Conservation (phyloP, 2,113 vertebrate genomes). For the Muntiacus reevesi region DNA sequence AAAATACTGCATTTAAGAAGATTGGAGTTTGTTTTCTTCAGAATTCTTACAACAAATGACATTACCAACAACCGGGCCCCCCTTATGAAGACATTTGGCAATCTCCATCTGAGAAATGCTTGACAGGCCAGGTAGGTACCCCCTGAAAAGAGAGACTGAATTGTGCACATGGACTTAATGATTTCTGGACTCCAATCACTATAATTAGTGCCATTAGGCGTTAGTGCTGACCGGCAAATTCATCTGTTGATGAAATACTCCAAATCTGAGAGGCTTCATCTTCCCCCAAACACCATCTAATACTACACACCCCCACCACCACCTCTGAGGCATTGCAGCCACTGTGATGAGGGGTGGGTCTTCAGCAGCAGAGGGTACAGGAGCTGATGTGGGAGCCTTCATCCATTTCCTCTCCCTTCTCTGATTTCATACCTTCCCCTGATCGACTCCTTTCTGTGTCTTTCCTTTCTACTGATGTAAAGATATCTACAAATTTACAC, state of each 20-base stretch:
- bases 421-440: background rate
- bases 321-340: too few relatives aligned
- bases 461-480: background rate
- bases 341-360: fast-evolving
- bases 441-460: background rate
- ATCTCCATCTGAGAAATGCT: background rate
- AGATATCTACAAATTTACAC: background rate
- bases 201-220: background rate
- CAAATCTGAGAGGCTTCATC: background rate
- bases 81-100: background rate
- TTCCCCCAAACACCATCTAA: background rate
- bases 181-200: background rate
- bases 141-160: background rate
- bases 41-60: background rate
- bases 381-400: background rate
- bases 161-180: background rate
- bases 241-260: background rate
- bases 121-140: background rate
- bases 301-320: background rate
- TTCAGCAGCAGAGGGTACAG: background rate
- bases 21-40: background rate
- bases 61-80: background rate
- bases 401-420: background rate
- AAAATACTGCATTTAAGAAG: background rate
- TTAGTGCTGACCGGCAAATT: background rate